Percentiles rank a stretch among this genome's conserved stretches.
These are phyloP conservation scores for Microctenopoma stevenorrisi DNA, from an alignment of 2,797 vertebrate genomes.

Conservation along the genomic window DNA sequence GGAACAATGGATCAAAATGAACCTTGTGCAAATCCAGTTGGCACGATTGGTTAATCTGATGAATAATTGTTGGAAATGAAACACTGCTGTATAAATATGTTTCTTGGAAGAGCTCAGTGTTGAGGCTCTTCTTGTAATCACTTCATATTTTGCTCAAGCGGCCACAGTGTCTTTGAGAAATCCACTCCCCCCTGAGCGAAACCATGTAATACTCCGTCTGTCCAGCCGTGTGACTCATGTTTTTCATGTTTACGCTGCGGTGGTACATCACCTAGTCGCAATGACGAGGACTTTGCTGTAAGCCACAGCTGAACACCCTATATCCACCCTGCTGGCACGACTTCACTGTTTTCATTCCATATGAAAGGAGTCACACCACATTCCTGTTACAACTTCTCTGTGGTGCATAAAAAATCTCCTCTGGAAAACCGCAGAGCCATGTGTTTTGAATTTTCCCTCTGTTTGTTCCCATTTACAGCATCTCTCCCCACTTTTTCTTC, in stretches of 20 bases:
- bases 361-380: slow-evolving; percentile 76
- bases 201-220: slow-evolving; percentile 47
- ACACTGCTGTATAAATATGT: slow-evolving; percentile 29
- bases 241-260: slow-evolving; percentile 51
- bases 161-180: slow-evolving; percentile 36
- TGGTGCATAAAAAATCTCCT: slow-evolving; percentile 75
- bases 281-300: slow-evolving; percentile 55
- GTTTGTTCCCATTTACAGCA: slow-evolving; percentile 82
- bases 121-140: slow-evolving; percentile 10
- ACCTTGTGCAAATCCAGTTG: slow-evolving; percentile 34
- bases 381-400: slow-evolving; percentile 81
- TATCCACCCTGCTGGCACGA: slow-evolving; percentile 70
- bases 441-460: slow-evolving; percentile 81
- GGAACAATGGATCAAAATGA: slow-evolving; percentile 38
- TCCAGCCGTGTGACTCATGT: slow-evolving; percentile 63
- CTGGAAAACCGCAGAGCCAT: slow-evolving; percentile 78
- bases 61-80: slow-evolving; percentile 34
- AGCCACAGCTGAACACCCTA: slow-evolving; percentile 60
- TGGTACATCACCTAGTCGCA: slow-evolving; percentile 59
- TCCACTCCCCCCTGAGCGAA: slow-evolving; percentile 13
- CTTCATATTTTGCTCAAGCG: slow-evolving; percentile 34
- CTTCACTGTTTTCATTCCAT: slow-evolving; percentile 80
- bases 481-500: slow-evolving; percentile 58
- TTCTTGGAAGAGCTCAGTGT: slow-evolving; percentile 24
- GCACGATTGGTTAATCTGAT: slow-evolving; percentile 41